Base-by-base conservation (phyloP, 2,888 invertebrate species). In the Thecocarcelia acutangulata region DNA sequence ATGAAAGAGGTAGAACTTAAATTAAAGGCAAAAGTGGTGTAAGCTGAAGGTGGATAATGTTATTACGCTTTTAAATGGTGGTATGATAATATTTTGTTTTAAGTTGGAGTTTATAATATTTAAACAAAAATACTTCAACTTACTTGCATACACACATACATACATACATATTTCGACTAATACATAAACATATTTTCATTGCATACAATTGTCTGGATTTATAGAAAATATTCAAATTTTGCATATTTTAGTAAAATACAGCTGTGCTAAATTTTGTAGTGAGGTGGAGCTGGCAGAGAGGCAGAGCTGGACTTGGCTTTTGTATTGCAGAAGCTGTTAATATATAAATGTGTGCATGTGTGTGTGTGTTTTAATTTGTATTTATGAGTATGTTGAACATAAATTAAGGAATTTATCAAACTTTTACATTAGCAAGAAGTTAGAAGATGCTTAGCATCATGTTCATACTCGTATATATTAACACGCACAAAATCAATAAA, bases 341-440 rank as follows among this genome's bases (percentile, higher is more conserved):
- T 5, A 33, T 69, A 46, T 61, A 56, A 17, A 42, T 81, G 54
- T 74, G 54, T 64, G 46, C n/a, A n/a, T 33, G 33, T 33, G 5
- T 9, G 4, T 70, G 42, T 56, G 50, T 15, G 50, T 81, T 42
- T 75, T n/a, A n/a, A n/a, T n/a, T n/a, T n/a, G n/a, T n/a, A n/a
- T n/a, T n/a, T n/a, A n/a, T n/a, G n/a, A n/a, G n/a, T n/a, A 48
- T 64, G 42, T 82, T 75, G 70, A 75, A 74, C 70, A 78, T 82
- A 78, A 82, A 82, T 82, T 82, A 82, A 82, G 75, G 54, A 82
- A 78, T 78, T 78, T 74, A 64, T 66, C 58, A 50, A 68, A 50
- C 37, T 48, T 56, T 56, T 42, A 68, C 54, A 68, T 54, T 58
- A 44, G 3, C 17, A 50, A 9, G 24, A 42, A 17, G 17, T 2